Base-by-base conservation (phyloP, 1,140 invertebrate genomes). In the Cotesia vestalis region DNA sequence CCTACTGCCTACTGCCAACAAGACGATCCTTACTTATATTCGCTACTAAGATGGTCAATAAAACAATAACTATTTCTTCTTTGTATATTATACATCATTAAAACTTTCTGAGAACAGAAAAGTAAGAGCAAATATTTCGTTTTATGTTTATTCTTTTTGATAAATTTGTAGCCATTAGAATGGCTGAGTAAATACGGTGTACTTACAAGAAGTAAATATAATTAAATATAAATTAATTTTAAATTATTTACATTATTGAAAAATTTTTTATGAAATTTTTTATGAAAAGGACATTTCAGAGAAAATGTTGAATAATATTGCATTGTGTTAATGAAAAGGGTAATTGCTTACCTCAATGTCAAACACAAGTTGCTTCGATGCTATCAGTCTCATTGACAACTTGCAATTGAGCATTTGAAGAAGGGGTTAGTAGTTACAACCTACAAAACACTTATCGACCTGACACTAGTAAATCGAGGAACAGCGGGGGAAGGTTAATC, bases 401-500 rank as follows among this genome's bases (percentile, higher is more conserved):
- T 46, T 46, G 40, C 34, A 36, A 61, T 34, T 61, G 60, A 61
- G 60, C 53, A 20, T 57, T 57, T 14, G 53, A 17, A 20, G 20
- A 57, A 27, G 60, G 60, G 64, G 14, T 14, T 68, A 38, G 52
- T 59, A 20, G 53, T 40, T 66, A 66, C 67, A 66, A 72, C 34
- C 34, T 75, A 63, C 69, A 72, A 75, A 75, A 69, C 69, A 70
- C 62, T 75, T 72, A 75, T 75, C 70, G 73, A 71, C 46, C 60
- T 34, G 57, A 55, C 12, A 38, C 17, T 35, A 64, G 12, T 69
- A 68, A 52, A 71, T 36, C 61, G 59, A 59, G 35, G 27, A 51
- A 57, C 11, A 8, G 6, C 6, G 61, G 64, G 57, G 64, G 59
- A 55, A 57, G 69, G 69, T 69, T 75, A 75, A 75, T 75, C 73